A percentile compares a stretch with the other conserved stretches of the same genome.
Conservation (phyloP, 2,797 vertebrate species). For the Tarsius wallacei region DNA sequence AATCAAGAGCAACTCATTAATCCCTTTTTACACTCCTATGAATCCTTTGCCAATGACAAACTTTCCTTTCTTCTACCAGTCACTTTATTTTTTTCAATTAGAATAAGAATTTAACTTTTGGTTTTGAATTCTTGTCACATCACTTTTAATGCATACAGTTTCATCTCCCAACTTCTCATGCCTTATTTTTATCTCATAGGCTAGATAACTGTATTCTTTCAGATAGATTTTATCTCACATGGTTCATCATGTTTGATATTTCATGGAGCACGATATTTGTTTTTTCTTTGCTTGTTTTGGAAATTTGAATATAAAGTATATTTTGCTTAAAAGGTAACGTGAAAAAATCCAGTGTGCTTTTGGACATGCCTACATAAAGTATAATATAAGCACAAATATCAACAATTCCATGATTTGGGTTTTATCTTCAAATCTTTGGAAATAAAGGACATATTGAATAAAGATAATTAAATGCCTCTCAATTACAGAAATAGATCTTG, state of each 20-base stretch:
- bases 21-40: not conserved
- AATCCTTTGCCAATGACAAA: not conserved
- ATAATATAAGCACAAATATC: not conserved
- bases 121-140: not conserved
- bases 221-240: not conserved
- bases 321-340: not conserved
- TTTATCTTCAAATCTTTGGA: slow-evolving; percentile 25
- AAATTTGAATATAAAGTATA: not conserved
- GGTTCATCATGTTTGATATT: not conserved
- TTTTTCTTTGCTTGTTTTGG: not conserved
- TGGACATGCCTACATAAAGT: not conserved
- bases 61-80: not conserved
- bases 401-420: not conserved
- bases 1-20: not conserved
- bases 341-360: not conserved
- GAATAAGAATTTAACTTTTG: not conserved
- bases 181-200: not conserved
- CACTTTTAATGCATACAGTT: not conserved
- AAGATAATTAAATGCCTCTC: not conserved
- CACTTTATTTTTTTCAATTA: not conserved
- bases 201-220: not conserved
- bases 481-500: not conserved
- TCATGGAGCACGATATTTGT: not conserved
- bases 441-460: not conserved
- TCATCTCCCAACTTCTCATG: not conserved